These are phyloP conservation scores for Brachionus rubens DNA, from an alignment of 1,140 invertebrate species.

Conservation along the genomic window DNA sequence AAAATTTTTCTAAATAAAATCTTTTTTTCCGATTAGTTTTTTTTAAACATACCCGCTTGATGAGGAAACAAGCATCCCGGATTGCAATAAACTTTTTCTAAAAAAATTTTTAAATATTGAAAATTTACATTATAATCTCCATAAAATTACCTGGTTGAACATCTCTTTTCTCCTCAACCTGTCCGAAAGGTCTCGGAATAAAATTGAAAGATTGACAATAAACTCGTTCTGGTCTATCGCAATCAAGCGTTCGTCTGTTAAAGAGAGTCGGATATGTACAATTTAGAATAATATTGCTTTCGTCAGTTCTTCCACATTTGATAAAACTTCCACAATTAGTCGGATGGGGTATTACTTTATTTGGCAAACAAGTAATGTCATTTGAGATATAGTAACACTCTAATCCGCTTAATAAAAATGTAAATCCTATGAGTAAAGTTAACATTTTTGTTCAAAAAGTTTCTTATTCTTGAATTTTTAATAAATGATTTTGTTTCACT, in stretches of 20 bases:
- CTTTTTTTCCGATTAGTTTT: no score
- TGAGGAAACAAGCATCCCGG: conserved; percentile 31
- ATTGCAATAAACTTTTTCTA: conserved; percentile 26
- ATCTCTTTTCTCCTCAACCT: background rate
- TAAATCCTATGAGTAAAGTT: background rate
- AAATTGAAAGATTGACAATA: conserved; percentile 33
- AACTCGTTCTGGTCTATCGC: conserved; percentile 12
- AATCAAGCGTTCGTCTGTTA: background rate
- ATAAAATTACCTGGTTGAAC: background rate
- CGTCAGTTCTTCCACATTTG: conserved; percentile 32
- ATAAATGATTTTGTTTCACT: background rate
- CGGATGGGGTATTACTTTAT: conserved; percentile 20
- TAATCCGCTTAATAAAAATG: background rate
- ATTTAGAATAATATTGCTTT: conserved; percentile 12
- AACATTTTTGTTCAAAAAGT: conserved; percentile 13
- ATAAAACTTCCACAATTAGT: conserved; percentile 31
- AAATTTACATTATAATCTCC: no score
- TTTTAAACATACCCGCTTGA: conserved; percentile 1
- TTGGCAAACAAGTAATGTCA: conserved; percentile 18
- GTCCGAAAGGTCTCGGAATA: background rate
- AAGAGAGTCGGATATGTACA: conserved; percentile 35
- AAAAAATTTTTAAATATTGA: background rate
- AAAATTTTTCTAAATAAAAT: no score
- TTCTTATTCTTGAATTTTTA: no score
- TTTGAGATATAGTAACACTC: background rate